Conservation (phyloP, 1,140 invertebrate species). For the Ceratina calcarata region DNA sequence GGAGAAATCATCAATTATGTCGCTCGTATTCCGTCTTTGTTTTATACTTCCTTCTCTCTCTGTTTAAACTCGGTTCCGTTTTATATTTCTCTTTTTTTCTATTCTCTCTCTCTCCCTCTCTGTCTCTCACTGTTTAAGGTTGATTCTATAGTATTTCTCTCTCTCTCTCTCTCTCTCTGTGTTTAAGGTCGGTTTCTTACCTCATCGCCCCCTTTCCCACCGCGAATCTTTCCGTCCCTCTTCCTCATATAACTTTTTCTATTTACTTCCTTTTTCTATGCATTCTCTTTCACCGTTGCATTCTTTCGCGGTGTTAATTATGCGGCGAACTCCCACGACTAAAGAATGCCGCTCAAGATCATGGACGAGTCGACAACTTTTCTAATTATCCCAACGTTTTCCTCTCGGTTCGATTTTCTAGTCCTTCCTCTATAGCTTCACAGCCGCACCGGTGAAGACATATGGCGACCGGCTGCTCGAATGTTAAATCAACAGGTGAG, state of each 20-base stretch:
- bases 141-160: no score
- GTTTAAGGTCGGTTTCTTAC: no score
- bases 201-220: not conserved
- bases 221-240: constrained; percentile 42
- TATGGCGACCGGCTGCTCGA: not conserved
- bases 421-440: not conserved
- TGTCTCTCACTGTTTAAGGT: no score
- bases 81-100: no score
- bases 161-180: no score
- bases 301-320: constrained; percentile 73
- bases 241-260: not conserved
- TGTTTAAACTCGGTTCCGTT: not conserved
- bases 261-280: constrained; percentile 13
- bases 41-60: constrained; percentile 18
- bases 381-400: constrained; percentile 59
- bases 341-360: constrained; percentile 73
- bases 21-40: constrained; percentile 55
- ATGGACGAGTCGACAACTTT: constrained; percentile 65
- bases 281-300: constrained; percentile 58
- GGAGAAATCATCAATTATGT: constrained; percentile 77
- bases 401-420: not conserved
- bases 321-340: constrained; percentile 76
- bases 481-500: not conserved
- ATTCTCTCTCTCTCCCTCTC: no score
- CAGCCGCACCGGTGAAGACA: not conserved